Conservation (phyloP, 2,888 invertebrate species). For the Clostera curtula region DNA sequence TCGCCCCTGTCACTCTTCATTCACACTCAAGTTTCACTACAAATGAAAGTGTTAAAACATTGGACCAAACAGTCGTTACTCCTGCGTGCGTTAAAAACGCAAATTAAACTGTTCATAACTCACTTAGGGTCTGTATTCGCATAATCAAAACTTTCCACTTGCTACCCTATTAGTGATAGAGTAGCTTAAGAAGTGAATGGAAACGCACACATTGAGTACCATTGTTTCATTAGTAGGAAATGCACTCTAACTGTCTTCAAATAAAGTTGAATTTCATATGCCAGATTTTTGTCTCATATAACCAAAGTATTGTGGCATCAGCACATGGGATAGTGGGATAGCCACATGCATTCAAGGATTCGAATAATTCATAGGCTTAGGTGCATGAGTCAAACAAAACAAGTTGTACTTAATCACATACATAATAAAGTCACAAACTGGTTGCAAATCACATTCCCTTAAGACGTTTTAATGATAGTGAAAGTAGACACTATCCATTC, state of each 20-base stretch:
- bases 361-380: slow-evolving; percentile 15
- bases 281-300: too few species aligned
- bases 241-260: not conserved
- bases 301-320: too few species aligned
- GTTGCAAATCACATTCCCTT: slow-evolving; percentile 21
- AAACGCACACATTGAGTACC: slow-evolving; percentile 30
- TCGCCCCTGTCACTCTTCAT: too few species aligned
- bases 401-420: slow-evolving; percentile 15
- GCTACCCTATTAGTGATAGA: too few species aligned
- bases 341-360: too few species aligned
- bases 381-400: slow-evolving; percentile 21
- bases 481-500: slow-evolving; percentile 26
- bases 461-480: slow-evolving; percentile 34
- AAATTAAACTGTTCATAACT: too few species aligned
- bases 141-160: too few species aligned
- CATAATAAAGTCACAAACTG: slow-evolving; percentile 19
- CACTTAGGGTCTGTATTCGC: too few species aligned
- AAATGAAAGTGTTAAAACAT: too few species aligned
- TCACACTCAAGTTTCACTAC: too few species aligned
- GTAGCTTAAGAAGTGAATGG: slow-evolving; percentile 42
- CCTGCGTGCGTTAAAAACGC: too few species aligned
- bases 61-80: too few species aligned
- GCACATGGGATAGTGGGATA: slow-evolving; percentile 28
- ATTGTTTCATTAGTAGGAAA: slow-evolving; percentile 7
- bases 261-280: slow-evolving; percentile 16